These are phyloP conservation scores for Dysmachus trigonus DNA, from an alignment of 2,888 invertebrate species.

Conservation along the genomic window DNA sequence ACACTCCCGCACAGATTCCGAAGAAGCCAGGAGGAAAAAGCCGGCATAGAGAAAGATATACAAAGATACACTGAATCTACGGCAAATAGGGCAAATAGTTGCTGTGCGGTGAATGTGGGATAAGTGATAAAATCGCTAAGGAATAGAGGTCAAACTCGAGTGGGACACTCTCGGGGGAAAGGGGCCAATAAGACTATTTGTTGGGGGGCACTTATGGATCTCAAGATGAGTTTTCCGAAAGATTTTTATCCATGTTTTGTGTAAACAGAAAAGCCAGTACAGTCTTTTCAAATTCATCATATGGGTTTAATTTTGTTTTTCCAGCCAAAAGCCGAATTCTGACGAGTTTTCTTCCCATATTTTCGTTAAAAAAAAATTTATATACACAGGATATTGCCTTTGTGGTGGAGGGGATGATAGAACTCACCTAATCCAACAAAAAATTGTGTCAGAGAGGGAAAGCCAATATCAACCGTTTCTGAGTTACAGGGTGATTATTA, in stretches of 20 bases:
- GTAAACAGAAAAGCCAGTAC: neutral
- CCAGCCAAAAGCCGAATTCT: no score
- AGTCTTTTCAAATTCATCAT: no score
- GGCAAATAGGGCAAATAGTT: neutral
- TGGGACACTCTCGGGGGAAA: neutral
- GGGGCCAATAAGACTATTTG: conserved; percentile 38
- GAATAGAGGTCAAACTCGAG: conserved; percentile 33
- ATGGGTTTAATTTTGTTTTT: no score
- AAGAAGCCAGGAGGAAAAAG: neutral
- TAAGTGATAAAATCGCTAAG: conserved; percentile 30
- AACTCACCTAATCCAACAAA: no score
- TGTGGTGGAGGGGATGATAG: no score
- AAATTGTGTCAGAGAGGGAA: no score
- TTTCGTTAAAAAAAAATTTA: neutral
- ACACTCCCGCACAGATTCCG: neutral
- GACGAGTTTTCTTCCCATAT: neutral
- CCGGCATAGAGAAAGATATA: neutral
- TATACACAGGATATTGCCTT: no score
- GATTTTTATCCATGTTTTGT: conserved; percentile 32
- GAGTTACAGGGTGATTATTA: no score
- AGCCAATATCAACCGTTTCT: no score
- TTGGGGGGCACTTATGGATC: conserved; percentile 28
- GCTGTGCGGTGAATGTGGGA: conserved; percentile 17
- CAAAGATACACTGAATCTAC: neutral
- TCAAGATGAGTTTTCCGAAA: conserved; percentile 11